These are phyloP conservation scores for Cavia porcellus DNA, from an alignment of 2,113 vertebrate genomes.

Conservation along the genomic window DNA sequence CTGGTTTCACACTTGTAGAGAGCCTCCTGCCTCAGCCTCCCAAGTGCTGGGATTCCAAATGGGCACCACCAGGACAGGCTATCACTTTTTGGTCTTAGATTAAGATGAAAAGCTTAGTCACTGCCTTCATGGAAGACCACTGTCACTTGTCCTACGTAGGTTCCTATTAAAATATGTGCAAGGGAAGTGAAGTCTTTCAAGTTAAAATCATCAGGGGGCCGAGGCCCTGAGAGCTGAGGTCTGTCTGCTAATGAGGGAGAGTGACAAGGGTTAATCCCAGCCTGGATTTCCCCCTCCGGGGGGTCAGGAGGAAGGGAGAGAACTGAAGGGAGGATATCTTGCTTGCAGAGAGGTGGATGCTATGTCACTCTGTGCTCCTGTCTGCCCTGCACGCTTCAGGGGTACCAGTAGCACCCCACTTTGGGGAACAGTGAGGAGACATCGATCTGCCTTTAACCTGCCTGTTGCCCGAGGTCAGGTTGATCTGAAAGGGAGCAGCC, in stretches of 20 bases:
- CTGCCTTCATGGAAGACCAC: neutral
- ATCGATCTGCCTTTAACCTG: no score
- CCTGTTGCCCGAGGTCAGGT: no score
- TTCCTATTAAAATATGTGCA: neutral
- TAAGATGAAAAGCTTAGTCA: neutral
- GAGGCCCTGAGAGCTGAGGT: no score
- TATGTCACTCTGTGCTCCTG: neutral
- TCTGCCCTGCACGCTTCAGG: neutral
- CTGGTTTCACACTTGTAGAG: neutral
- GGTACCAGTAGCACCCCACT: no score
- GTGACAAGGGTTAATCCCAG: no score
- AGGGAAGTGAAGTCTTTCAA: neutral
- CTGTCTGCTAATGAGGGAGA: no score
- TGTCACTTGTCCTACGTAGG: neutral
- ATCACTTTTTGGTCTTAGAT: neutral
- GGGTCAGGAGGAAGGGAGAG: no score
- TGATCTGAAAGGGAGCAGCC: no score
- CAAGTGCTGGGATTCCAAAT: neutral
- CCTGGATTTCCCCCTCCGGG: no score
- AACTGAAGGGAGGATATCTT: neutral
- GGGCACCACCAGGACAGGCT: neutral
- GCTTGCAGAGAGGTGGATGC: neutral
- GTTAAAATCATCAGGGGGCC: neutral
- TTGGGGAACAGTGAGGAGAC: neutral
- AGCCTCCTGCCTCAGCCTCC: neutral